Conservation (phyloP, 2,797 vertebrate species). For the Philypnodon macrostomus region DNA sequence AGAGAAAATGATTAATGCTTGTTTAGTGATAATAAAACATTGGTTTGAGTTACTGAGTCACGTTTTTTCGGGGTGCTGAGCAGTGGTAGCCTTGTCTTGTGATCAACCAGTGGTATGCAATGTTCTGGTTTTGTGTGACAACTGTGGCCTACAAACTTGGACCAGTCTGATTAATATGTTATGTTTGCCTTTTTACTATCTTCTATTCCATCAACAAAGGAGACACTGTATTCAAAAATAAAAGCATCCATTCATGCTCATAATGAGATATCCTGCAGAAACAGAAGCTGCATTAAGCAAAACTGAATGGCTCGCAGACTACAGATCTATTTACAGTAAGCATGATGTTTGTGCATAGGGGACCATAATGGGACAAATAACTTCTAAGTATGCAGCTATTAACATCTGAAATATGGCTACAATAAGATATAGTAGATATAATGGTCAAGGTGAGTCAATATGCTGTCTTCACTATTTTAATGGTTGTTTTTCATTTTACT, state of each 20-base stretch:
- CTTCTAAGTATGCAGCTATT: not conserved
- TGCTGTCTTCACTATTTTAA: not conserved
- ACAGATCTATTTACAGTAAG: conserved; percentile 36
- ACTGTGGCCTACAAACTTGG: conserved; percentile 20
- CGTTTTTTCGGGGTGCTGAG: not conserved
- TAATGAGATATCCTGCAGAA: conserved; percentile 40
- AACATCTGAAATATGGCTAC: conserved; percentile 1
- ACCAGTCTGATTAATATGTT: conserved; percentile 27
- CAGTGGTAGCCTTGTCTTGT: conserved; percentile 17
- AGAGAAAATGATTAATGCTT: no score
- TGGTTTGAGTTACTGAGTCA: no score
- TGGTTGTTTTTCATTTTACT: conserved; percentile 9
- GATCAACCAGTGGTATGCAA: conserved; percentile 1
- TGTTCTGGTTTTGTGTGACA: conserved; percentile 4
- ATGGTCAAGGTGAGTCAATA: conserved; percentile 8
- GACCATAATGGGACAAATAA: not conserved
- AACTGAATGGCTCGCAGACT: conserved; percentile 21
- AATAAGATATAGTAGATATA: not conserved
- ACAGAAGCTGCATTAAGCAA: conserved; percentile 16
- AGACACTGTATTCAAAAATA: conserved; percentile 33
- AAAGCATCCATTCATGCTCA: conserved; percentile 46
- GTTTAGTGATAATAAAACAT: no score
- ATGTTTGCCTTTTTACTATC: conserved; percentile 18
- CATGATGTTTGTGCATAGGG: conserved; percentile 12
- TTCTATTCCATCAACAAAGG: conserved; percentile 30